Conservation (phyloP, 2,113 vertebrate species). For the Telmatochromis sp. region DNA sequence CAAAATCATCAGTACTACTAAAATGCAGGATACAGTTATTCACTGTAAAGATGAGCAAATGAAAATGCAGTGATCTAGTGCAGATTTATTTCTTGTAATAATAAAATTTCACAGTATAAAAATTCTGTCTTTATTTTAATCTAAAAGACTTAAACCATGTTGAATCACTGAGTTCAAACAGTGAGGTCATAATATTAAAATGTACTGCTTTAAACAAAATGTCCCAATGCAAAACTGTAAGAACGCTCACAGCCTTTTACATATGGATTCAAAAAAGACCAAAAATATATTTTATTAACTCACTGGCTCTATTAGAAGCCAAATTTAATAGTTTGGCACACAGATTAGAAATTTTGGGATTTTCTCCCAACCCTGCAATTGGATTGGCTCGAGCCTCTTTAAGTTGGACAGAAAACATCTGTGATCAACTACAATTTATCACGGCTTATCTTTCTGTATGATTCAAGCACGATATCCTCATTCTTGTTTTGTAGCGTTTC, state of each 20-base stretch:
- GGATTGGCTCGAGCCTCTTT: neutral
- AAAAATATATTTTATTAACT: neutral
- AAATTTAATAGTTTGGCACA: neutral
- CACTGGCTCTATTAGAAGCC: neutral
- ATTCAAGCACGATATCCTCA: neutral
- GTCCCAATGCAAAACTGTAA: neutral
- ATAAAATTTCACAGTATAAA: neutral
- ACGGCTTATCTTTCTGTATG: neutral
- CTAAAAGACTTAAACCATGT: neutral
- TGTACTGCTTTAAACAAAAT: neutral
- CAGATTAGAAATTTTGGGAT: neutral
- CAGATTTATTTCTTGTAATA: neutral
- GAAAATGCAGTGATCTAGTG: neutral
- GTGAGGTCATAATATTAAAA: neutral
- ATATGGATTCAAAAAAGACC: neutral
- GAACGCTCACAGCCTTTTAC: neutral
- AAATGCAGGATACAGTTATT: neutral
- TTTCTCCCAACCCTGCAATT: neutral
- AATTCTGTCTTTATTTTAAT: neutral
- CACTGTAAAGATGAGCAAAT: neutral
- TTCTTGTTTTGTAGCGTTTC: neutral
- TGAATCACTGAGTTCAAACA: neutral
- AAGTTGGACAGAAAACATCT: neutral
- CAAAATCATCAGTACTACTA: neutral
- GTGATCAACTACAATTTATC: neutral